These are phyloP conservation scores for Coendou prehensilis DNA, from an alignment of 2,797 vertebrate genomes.

Conservation along the genomic window DNA sequence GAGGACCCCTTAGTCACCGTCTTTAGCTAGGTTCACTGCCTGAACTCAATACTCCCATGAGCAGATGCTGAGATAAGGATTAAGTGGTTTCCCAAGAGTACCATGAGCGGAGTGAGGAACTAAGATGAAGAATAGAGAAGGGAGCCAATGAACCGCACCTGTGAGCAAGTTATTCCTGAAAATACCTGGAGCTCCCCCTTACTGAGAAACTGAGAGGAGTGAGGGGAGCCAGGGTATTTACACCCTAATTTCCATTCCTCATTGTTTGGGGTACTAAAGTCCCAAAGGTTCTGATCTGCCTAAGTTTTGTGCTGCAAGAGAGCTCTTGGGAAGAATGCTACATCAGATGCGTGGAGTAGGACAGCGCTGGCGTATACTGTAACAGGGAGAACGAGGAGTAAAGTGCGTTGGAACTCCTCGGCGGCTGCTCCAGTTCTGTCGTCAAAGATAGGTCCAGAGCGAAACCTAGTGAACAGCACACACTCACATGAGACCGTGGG, in stretches of 20 bases:
- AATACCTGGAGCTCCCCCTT: background rate
- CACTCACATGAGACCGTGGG: too few relatives aligned
- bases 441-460: background rate
- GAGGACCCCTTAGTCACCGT: background rate
- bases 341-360: fast-evolving
- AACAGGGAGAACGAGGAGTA: fast-evolving
- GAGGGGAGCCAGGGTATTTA: background rate
- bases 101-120: fast-evolving
- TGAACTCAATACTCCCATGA: background rate
- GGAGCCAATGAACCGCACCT: too few relatives aligned
- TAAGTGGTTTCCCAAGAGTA: background rate
- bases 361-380: fast-evolving
- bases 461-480: background rate
- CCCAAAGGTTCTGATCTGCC: background rate
- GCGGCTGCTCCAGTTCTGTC: background rate
- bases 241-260: background rate
- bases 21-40: background rate
- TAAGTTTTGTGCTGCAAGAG: background rate
- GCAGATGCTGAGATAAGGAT: background rate
- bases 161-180: background rate
- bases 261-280: background rate
- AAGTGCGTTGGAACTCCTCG: fast-evolving
- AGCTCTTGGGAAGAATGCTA: background rate
- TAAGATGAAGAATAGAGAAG: background rate
- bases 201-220: background rate